Percentiles rank a stretch among this genome's conserved stretches.
Conservation (phyloP, 1,140 invertebrate species). For the Brachionus asplanchnoidis region DNA sequence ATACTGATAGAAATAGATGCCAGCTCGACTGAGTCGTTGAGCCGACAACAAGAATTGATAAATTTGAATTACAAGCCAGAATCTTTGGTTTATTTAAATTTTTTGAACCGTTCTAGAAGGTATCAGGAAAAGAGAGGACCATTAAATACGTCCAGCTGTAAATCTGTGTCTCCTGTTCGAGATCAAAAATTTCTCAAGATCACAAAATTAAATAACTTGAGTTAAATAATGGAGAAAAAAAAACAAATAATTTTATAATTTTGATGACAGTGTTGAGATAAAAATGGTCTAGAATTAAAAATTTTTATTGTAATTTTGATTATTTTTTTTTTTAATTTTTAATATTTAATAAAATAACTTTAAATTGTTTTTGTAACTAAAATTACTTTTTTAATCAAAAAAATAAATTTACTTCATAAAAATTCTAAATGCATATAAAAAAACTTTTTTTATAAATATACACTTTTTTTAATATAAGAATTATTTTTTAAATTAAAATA, state of each 20-base stretch:
- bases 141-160: not conserved
- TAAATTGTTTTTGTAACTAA: too few relatives aligned
- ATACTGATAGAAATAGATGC: constrained; percentile 17
- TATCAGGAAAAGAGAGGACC: not conserved
- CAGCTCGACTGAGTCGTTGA: not conserved
- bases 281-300: too few relatives aligned
- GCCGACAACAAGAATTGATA: not conserved
- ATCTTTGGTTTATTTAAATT: constrained; percentile 10
- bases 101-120: not conserved
- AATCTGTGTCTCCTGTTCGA: not conserved
- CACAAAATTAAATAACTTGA: not conserved
- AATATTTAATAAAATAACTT: too few relatives aligned
- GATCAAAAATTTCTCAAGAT: not conserved
- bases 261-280: not conserved
- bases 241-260: not conserved
- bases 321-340: too few relatives aligned
- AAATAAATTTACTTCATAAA: too few relatives aligned
- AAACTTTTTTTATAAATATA: too few relatives aligned
- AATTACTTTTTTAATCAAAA: too few relatives aligned
- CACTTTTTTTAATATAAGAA: too few relatives aligned
- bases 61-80: constrained; percentile 22
- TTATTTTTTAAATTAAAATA: too few relatives aligned
- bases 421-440: too few relatives aligned
- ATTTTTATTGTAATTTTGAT: too few relatives aligned
- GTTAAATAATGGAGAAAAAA: not conserved